A percentile compares a stretch with the other conserved stretches of the same genome.
Conservation (phyloP, 2,113 vertebrate genomes). For the Indri indri region DNA sequence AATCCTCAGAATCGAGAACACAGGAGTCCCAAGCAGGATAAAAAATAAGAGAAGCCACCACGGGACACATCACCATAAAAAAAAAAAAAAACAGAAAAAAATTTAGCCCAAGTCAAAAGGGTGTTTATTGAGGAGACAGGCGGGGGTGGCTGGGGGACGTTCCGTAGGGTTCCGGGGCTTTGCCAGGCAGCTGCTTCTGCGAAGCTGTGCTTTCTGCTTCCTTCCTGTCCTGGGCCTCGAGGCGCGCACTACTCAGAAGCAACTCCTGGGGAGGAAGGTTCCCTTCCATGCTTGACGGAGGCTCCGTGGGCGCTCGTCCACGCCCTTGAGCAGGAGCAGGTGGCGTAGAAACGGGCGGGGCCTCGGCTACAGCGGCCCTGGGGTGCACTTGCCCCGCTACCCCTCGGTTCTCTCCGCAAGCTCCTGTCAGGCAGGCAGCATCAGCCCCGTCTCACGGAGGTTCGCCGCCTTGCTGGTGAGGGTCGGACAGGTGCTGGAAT, state of each 20-base stretch:
- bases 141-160: too few species aligned
- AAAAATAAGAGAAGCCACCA: background rate
- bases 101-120: background rate
- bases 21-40: background rate
- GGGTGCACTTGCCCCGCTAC: too few species aligned
- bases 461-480: background rate
- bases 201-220: background rate
- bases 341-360: fast-evolving
- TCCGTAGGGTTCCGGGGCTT: too few species aligned
- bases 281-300: fast-evolving
- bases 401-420: fast-evolving
- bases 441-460: background rate
- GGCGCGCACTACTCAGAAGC: fast-evolving
- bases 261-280: background rate
- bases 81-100: background rate
- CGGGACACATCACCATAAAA: background rate
- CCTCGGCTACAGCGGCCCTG: background rate
- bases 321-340: background rate
- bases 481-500: background rate
- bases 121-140: background rate
- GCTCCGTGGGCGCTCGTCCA: fast-evolving
- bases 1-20: conserved; percentile 38
- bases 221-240: background rate
- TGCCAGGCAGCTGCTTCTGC: background rate
- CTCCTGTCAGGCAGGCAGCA: fast-evolving